These are phyloP conservation scores for Drosophila dives DNA, from an alignment of 2,888 invertebrate species.

Conservation along the genomic window DNA sequence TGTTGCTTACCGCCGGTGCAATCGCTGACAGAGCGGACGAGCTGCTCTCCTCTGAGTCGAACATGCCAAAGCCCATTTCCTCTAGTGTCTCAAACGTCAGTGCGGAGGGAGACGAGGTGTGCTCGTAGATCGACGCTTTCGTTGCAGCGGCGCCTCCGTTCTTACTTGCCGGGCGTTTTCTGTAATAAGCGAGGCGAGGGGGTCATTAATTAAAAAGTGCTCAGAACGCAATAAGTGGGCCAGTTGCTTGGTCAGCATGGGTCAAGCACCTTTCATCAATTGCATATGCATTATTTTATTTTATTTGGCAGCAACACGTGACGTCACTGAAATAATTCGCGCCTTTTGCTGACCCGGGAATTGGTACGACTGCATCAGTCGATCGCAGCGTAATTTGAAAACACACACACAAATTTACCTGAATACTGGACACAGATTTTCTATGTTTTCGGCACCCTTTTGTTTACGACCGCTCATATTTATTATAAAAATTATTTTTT, in stretches of 20 bases:
- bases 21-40: constrained; percentile 81
- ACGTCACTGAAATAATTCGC: constrained; percentile 61
- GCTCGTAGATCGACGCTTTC: constrained; percentile 69
- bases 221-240: constrained; percentile 24
- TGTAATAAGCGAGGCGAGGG: constrained; percentile 33
- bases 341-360: constrained; percentile 52
- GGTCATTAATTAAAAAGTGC: constrained; percentile 40
- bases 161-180: constrained; percentile 79
- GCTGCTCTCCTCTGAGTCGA: constrained; percentile 86
- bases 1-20: constrained; percentile 71
- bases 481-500: constrained; percentile 52
- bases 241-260: constrained; percentile 58
- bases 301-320: constrained; percentile 31
- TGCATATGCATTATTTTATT: constrained; percentile 48
- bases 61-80: constrained; percentile 88
- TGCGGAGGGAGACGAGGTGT: constrained; percentile 69
- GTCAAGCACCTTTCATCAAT: constrained; percentile 72
- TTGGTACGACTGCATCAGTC: neutral
- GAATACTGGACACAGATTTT: constrained; percentile 82
- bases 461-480: constrained; percentile 81
- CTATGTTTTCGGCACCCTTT: constrained; percentile 80
- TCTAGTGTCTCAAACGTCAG: constrained; percentile 77
- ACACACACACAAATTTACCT: constrained; percentile 69
- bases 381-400: neutral
- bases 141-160: constrained; percentile 49